Percentiles rank a stretch among this genome's conserved stretches.
These are phyloP conservation scores for Ruditapes philippinarum DNA, from an alignment of 1,140 invertebrate species.

Conservation along the genomic window DNA sequence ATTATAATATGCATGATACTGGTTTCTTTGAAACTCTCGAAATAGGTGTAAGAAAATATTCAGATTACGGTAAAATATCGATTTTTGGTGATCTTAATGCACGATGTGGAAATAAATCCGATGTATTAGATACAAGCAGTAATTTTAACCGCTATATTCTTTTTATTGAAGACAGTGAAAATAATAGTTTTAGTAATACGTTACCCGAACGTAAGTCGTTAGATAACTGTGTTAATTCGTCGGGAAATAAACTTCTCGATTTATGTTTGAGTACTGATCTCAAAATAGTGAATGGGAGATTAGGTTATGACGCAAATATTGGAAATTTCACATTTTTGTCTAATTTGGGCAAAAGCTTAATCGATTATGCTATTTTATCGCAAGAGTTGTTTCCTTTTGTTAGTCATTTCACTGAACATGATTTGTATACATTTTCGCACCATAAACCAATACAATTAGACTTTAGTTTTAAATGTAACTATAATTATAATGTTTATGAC, in stretches of 20 bases:
- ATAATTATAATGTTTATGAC: neutral
- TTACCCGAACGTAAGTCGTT: neutral
- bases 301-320: neutral
- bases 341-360: conserved; percentile 3
- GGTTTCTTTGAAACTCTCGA: neutral
- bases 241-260: neutral
- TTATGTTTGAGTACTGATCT: conserved; percentile 14
- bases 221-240: neutral
- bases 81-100: neutral
- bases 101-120: neutral
- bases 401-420: neutral
- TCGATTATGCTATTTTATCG: conserved; percentile 27
- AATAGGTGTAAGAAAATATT: neutral
- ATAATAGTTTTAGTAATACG: neutral
- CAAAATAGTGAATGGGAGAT: conserved; percentile 15
- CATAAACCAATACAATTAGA: neutral
- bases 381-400: neutral
- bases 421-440: neutral
- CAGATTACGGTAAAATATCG: neutral
- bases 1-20: neutral
- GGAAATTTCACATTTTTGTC: neutral
- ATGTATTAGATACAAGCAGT: neutral
- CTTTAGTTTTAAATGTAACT: neutral
- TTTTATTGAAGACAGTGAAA: neutral
- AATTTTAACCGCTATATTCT: neutral